Percentiles rank a stretch among this genome's conserved stretches.
Evolutionary conservation across 2,797 vertebrate species (phyloP).

Genomic region (Falco columbarius): DNA sequence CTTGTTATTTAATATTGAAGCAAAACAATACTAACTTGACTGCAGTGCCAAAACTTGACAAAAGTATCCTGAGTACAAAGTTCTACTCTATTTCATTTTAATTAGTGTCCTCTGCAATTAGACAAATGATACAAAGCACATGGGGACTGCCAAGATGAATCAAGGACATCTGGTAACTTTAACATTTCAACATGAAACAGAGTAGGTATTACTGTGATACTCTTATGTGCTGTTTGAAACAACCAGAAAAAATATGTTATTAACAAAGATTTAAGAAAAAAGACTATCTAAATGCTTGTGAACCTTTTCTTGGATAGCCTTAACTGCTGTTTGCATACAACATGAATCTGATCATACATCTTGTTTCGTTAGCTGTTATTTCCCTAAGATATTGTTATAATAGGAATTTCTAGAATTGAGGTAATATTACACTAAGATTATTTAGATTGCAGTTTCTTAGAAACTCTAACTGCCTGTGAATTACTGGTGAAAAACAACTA

Average conservation of each 20-base stretch:
- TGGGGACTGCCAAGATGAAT: constrained; percentile 57
- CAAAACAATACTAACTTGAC: constrained; percentile 46
- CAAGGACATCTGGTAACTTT: constrained; percentile 58
- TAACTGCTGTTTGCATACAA: neutral
- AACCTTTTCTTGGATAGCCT: neutral
- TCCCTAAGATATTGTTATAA: neutral
- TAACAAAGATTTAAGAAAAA: neutral
- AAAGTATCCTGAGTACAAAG: constrained; percentile 48
- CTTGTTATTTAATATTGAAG: constrained; percentile 1
- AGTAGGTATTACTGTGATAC: constrained; percentile 6
- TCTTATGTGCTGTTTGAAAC: neutral
- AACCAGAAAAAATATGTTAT: neutral
- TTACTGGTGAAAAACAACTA: neutral
- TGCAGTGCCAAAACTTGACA: constrained; percentile 25
- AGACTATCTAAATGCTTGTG: neutral
- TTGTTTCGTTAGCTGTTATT: neutral
- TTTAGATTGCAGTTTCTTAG: neutral
- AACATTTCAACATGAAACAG: constrained; percentile 27
- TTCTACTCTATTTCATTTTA: constrained; percentile 51
- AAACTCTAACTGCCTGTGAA: neutral
- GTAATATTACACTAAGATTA: neutral
- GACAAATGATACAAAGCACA: constrained; percentile 55
- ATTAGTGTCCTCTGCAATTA: constrained; percentile 58
- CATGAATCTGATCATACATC: neutral
- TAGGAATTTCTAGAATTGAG: neutral